Conservation (phyloP, 2,888 invertebrate genomes). For the Acrobasis repandana region DNA sequence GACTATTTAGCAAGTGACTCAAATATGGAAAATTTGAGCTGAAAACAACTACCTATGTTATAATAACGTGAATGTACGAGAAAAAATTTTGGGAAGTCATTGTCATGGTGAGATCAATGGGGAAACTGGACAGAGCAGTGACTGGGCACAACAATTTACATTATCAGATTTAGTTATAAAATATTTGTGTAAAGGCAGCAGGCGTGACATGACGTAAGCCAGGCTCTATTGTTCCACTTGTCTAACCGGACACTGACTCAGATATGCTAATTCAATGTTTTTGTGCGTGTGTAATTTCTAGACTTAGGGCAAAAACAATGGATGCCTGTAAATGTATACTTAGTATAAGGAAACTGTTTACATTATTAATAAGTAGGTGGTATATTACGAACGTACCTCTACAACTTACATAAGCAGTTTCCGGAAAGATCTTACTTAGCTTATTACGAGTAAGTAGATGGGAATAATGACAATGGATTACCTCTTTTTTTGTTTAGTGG, state of each 20-base stretch:
- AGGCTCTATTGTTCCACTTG: conserved; percentile 2
- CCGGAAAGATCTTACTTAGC: no score
- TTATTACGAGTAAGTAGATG: no score
- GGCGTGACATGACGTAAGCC: conserved; percentile 22
- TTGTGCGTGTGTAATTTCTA: conserved; percentile 26
- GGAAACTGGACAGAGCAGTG: conserved; percentile 7
- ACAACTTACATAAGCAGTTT: no score
- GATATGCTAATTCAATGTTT: conserved; percentile 31
- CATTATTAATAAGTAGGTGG: no score
- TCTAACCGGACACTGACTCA: conserved; percentile 38
- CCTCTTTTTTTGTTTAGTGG: no score
- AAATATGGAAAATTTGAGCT: no score
- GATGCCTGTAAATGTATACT: background rate
- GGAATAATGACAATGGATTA: no score
- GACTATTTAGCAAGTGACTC: no score
- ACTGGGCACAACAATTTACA: conserved; percentile 8
- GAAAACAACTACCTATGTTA: no score
- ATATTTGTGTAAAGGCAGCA: conserved; percentile 16
- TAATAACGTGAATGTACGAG: no score
- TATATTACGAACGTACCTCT: no score
- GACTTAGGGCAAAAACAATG: background rate
- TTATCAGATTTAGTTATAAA: conserved; percentile 4
- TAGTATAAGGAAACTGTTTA: background rate
- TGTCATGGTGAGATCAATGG: background rate
- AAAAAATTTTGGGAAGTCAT: background rate